These are phyloP conservation scores for Chunga burmeisteri DNA, from an alignment of 2,113 vertebrate genomes.

Conservation along the genomic window DNA sequence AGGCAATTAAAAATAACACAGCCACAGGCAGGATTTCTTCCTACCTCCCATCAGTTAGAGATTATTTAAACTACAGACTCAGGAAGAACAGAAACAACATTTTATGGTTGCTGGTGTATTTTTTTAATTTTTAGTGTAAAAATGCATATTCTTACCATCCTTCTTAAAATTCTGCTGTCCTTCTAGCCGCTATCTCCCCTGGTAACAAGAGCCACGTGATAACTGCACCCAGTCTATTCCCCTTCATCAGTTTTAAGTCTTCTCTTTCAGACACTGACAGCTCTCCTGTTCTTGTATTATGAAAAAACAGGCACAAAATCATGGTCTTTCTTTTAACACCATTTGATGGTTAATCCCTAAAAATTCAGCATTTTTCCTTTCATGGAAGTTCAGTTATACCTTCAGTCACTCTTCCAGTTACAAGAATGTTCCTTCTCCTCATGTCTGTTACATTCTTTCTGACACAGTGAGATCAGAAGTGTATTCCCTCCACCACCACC, in stretches of 20 bases:
- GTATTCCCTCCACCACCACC: background rate
- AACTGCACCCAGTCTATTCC: background rate
- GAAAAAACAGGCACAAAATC: background rate
- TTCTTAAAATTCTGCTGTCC: background rate
- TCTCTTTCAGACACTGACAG: background rate
- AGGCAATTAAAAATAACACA: constrained; percentile 1
- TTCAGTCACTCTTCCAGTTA: background rate
- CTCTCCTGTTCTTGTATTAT: background rate
- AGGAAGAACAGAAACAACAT: background rate
- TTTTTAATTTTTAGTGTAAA: background rate
- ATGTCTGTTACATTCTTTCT: background rate
- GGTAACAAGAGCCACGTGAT: background rate
- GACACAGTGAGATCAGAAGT: background rate
- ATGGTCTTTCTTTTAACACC: background rate
- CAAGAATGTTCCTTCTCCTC: background rate
- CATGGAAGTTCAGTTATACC: background rate
- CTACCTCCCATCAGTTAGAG: background rate
- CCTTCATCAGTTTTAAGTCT: background rate
- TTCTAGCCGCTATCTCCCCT: background rate
- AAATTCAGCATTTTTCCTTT: background rate
- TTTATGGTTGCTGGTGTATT: background rate
- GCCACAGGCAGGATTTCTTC: background rate
- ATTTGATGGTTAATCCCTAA: background rate
- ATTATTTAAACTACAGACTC: background rate
- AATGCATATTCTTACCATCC: background rate